Evolutionary conservation across 1,140 invertebrate species (phyloP).

Genomic region (roundworm (Caenorhabditis elegans)): DNA sequence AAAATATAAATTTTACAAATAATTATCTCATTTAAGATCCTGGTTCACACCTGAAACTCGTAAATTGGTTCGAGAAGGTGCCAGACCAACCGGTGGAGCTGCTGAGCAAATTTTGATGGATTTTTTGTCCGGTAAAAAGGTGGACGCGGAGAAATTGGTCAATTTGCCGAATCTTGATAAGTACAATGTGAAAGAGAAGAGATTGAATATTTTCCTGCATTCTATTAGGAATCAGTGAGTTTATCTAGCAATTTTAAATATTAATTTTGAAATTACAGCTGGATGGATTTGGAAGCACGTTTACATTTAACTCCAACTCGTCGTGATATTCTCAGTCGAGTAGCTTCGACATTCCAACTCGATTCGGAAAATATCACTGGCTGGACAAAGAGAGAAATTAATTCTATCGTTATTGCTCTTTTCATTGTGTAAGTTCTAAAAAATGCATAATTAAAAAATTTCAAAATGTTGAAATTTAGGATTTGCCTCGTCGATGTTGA

Average conservation of each 20-base stretch:
- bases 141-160: not conserved
- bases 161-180: conserved; percentile 3
- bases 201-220: conserved; percentile 2
- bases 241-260: not conserved
- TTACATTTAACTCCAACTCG: conserved; percentile 4
- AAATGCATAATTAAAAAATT: too few relatives aligned
- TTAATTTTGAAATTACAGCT: not conserved
- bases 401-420: not conserved
- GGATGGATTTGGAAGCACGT: not conserved
- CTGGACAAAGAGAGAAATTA: not conserved
- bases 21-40: not conserved
- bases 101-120: not conserved
- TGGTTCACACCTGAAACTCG: not conserved
- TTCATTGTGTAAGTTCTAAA: not conserved
- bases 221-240: not conserved
- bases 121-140: not conserved
- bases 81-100: not conserved
- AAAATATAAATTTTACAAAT: too few relatives aligned
- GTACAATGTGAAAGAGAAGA: conserved; percentile 15
- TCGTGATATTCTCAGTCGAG: not conserved
- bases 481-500: not conserved
- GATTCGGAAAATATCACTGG: not conserved
- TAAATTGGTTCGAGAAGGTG: not conserved
- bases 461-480: not conserved
- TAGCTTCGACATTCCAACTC: not conserved